Evolutionary conservation across 2,888 invertebrate species (phyloP).

Genomic region (Craniophora ligustri): DNA sequence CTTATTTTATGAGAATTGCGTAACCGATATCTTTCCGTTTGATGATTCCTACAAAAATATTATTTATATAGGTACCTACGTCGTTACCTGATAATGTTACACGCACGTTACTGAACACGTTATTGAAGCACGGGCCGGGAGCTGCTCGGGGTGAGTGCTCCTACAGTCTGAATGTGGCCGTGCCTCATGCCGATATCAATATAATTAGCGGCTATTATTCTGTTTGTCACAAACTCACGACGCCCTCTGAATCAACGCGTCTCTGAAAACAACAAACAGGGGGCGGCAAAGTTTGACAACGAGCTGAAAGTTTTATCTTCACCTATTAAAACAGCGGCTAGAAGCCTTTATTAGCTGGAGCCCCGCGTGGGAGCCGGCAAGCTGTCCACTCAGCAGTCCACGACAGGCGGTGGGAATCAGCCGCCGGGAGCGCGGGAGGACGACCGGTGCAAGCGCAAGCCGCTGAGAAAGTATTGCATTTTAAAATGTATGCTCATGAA

Average conservation of each 20-base stretch:
- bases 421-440: constrained; percentile 1
- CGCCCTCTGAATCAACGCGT: constrained; percentile 34
- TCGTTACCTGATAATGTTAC: constrained; percentile 24
- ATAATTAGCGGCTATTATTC: constrained; percentile 37
- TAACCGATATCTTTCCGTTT: constrained; percentile 41
- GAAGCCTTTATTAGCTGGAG: constrained; percentile 17
- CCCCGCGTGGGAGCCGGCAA: not conserved
- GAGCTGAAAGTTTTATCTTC: constrained; percentile 36
- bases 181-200: constrained; percentile 13
- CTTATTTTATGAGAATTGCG: constrained; percentile 36
- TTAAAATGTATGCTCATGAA: constrained; percentile 44
- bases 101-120: constrained; percentile 12
- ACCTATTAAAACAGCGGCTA: constrained; percentile 40
- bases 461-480: constrained; percentile 33
- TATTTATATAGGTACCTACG: too few species aligned
- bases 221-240: constrained; percentile 36
- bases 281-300: constrained; percentile 21
- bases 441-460: constrained; percentile 19
- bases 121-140: too few species aligned
- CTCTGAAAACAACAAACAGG: constrained; percentile 30
- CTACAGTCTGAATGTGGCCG: not conserved
- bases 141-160: not conserved
- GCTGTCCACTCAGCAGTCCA: not conserved
- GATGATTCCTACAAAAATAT: constrained; percentile 39
- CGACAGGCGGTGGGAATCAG: not conserved